Percentiles rank a stretch among this genome's conserved stretches.
Evolutionary conservation across 2,797 vertebrate species (phyloP).

Genomic region (Florisuga fusca): DNA sequence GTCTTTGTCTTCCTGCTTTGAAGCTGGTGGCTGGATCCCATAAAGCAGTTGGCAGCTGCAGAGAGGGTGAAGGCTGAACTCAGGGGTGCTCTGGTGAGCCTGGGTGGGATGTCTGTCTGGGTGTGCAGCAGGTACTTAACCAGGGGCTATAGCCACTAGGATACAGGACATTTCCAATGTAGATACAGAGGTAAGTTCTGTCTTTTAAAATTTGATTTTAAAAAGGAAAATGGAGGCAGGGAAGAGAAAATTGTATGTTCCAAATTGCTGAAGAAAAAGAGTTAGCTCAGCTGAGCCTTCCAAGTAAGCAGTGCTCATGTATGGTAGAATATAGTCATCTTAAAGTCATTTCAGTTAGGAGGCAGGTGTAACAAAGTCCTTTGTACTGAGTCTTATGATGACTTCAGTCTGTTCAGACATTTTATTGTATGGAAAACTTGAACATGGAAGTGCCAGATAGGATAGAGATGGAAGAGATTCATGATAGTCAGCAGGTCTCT

Average conservation of each 20-base stretch:
- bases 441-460: fast-evolving
- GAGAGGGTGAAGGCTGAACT: fast-evolving
- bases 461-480: neutral
- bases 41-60: neutral
- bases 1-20: neutral
- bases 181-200: fast-evolving
- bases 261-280: neutral
- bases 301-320: neutral
- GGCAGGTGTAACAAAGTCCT: neutral
- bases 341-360: neutral
- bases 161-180: neutral
- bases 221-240: neutral
- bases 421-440: neutral
- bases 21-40: no score
- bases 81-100: fast-evolving
- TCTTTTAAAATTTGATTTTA: neutral
- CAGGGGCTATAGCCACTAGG: neutral
- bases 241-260: neutral
- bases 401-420: neutral
- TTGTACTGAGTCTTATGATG: neutral
- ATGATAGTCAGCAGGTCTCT: neutral
- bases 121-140: fast-evolving
- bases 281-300: neutral
- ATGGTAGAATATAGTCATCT: neutral
- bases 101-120: fast-evolving